These are phyloP conservation scores for Lophotis ruficrista DNA, from an alignment of 2,113 vertebrate genomes.

Conservation along the genomic window DNA sequence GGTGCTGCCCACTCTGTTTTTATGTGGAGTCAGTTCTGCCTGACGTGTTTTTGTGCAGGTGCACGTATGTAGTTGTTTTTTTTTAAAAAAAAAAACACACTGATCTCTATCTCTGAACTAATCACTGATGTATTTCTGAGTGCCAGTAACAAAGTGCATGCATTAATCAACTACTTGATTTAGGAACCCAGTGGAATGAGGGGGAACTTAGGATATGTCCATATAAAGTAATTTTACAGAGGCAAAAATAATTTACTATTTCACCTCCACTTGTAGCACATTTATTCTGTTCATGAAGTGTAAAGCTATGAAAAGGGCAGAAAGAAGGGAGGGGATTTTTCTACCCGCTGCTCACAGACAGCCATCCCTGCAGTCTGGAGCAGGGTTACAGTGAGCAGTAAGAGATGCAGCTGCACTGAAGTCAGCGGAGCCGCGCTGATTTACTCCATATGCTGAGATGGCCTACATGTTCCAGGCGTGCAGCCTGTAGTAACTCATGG, in stretches of 20 bases:
- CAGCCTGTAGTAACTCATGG: constrained; percentile 5
- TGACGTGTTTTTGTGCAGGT: not conserved
- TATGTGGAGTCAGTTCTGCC: not conserved
- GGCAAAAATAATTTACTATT: not conserved
- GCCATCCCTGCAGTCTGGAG: not conserved
- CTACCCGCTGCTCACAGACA: not conserved
- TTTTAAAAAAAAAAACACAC: not conserved
- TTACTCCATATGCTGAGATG: not conserved
- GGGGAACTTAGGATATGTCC: not conserved
- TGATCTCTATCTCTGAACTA: not conserved
- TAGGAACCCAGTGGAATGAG: not conserved
- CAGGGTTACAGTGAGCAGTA: not conserved
- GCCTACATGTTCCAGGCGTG: not conserved
- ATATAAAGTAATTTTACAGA: not conserved
- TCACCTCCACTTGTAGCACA: not conserved
- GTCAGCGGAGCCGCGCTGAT: not conserved
- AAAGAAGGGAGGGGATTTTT: not conserved
- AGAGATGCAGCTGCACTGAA: not conserved
- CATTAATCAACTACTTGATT: constrained; percentile 25
- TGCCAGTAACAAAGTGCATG: not conserved
- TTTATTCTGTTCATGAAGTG: not conserved
- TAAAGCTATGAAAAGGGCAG: not conserved
- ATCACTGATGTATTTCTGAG: constrained; percentile 18
- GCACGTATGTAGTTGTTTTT: not conserved
- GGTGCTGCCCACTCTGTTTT: not conserved